Evolutionary conservation across 2,113 vertebrate species (phyloP), one percentile per base, ranked within the genome.

Genomic region (Neolamprologus devosi): DNA sequence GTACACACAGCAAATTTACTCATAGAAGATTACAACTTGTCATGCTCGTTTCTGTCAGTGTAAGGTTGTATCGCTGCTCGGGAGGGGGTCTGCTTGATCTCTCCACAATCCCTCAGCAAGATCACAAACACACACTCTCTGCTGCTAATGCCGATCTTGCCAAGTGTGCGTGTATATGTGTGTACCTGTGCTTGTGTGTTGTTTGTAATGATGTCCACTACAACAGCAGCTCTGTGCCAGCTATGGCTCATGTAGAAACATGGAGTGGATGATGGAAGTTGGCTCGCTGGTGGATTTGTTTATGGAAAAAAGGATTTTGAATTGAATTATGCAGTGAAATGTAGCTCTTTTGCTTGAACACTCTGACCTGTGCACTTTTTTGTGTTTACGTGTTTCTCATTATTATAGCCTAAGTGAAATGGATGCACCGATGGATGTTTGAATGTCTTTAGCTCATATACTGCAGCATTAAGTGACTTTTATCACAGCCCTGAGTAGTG

Each of bases 21-120:
- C 85, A 87, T 37, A 54, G 58, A 70, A 89, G 91, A 94, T 95
- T 93, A 94, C 83, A 86, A 40, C 55, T 65, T 51, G 33, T 91
- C 85, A 53, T 33, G 84, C 37, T 83, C 49, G 81, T 80, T 79
- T 84, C 54, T 86, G 82, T 75, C 45, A 49, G 42, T 75, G 5
- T 54, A 57, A 16, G 68, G 83, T 37, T 19, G 53, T 3, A 30
- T 70, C 35, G 5, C 53, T 78, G 80, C 21, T 13, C n/a, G 4
- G 49, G 54, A 8, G 35, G 53, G 8, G 65, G 68, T 60, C 75
- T 5, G 42, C 45, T 42, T 83, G 53, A 92, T 86, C 75, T 86
- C 78, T 53, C 88, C 84, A 85, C 87, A 92, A 89, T 87, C 91
- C 90, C 75, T 51, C 45, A 78, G 86, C 42, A 49, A 79, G 58